These are phyloP conservation scores for Thyatira batis DNA, from an alignment of 2,888 invertebrate species.

Conservation along the genomic window DNA sequence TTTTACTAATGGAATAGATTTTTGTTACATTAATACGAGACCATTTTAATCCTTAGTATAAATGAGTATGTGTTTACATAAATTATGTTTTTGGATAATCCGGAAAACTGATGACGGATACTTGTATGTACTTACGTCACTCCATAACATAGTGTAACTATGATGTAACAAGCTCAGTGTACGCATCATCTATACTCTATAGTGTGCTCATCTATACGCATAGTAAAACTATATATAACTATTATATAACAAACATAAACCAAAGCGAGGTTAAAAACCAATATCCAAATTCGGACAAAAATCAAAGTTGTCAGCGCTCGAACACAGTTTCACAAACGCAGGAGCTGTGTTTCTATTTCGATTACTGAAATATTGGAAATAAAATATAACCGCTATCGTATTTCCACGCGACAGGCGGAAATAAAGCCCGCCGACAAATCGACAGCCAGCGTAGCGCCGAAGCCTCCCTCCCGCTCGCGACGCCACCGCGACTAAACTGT, in stretches of 20 bases:
- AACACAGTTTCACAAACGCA: constrained; percentile 45
- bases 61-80: no score
- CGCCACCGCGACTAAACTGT: constrained; percentile 21
- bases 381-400: constrained; percentile 73
- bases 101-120: no score
- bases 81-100: no score
- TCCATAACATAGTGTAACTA: no score
- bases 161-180: no score
- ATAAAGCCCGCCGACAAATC: constrained; percentile 71
- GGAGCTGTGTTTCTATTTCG: constrained; percentile 61
- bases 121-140: no score
- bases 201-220: no score
- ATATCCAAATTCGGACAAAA: constrained; percentile 23
- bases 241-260: not conserved
- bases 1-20: not conserved
- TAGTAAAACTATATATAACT: not conserved
- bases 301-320: constrained; percentile 17
- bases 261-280: constrained; percentile 12
- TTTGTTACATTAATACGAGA: not conserved
- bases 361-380: constrained; percentile 66
- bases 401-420: constrained; percentile 76
- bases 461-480: constrained; percentile 21
- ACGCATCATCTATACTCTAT: no score
- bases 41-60: no score
- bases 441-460: constrained; percentile 22